Evolutionary conservation across 2,113 vertebrate genomes (phyloP).

Genomic region (Odocoileus hemionus): DNA sequence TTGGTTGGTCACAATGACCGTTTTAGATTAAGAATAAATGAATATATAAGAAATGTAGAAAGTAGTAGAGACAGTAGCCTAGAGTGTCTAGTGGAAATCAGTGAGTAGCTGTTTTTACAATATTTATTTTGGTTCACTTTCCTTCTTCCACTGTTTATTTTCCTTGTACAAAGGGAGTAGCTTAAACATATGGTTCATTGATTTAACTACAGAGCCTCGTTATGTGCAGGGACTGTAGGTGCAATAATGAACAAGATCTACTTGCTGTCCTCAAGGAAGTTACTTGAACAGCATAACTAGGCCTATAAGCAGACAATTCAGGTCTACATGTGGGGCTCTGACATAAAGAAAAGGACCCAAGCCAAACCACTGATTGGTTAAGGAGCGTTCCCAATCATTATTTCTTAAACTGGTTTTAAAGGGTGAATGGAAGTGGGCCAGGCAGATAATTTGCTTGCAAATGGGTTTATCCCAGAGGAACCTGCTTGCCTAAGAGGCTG

Average conservation of each 20-base stretch:
- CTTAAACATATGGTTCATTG: not conserved
- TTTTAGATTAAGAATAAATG: conserved; percentile 3
- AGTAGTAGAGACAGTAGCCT: not conserved
- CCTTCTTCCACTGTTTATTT: not conserved
- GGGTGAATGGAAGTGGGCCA: not conserved
- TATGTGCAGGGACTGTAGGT: not conserved
- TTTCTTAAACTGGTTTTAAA: not conserved
- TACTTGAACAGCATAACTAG: not conserved
- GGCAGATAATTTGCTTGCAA: not conserved
- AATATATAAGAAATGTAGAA: not conserved
- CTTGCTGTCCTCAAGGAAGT: not conserved
- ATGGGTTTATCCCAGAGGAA: not conserved
- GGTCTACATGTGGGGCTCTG: not conserved
- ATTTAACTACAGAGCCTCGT: not conserved
- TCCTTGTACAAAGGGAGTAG: not conserved
- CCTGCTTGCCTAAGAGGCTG: not conserved
- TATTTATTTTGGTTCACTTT: not conserved
- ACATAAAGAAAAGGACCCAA: not conserved
- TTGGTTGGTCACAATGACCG: not conserved
- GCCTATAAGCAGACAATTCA: not conserved
- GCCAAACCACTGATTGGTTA: not conserved
- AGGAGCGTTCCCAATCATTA: not conserved
- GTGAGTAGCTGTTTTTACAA: not conserved
- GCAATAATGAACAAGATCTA: not conserved
- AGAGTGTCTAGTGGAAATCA: not conserved